Conservation (phyloP, 2,888 invertebrate genomes). For the Allacma fusca region DNA sequence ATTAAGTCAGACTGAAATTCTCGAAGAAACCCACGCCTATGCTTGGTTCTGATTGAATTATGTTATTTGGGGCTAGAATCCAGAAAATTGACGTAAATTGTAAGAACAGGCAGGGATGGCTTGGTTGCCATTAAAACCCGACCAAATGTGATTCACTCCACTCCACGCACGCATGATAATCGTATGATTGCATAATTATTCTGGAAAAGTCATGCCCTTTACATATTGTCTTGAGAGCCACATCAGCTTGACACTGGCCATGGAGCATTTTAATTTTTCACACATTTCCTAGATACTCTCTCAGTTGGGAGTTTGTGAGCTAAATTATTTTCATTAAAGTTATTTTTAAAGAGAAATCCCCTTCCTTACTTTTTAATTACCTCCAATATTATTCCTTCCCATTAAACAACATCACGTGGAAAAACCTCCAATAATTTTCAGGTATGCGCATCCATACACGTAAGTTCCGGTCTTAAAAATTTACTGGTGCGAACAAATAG, state of each 20-base stretch:
- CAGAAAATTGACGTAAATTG: constrained; percentile 21
- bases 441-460: too few relatives aligned
- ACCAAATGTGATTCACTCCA: constrained; percentile 23
- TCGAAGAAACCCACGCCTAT: constrained; percentile 5
- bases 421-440: too few relatives aligned
- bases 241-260: constrained; percentile 13
- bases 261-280: background rate
- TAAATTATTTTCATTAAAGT: too few relatives aligned
- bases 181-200: constrained; percentile 10
- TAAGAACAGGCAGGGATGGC: background rate
- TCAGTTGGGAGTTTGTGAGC: too few relatives aligned
- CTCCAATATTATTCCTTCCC: too few relatives aligned
- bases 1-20: background rate
- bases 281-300: too few relatives aligned
- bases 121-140: constrained; percentile 11
- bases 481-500: constrained; percentile 6
- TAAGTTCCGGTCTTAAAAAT: background rate
- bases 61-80: background rate
- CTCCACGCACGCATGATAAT: constrained; percentile 26
- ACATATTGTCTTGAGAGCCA: background rate
- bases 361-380: too few relatives aligned
- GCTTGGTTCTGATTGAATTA: background rate
- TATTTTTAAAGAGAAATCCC: too few relatives aligned
- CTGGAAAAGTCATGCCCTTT: constrained; percentile 19
- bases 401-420: too few relatives aligned